phyloP scores from a whole-genome alignment of 2,113 vertebrate species.

The Hypanus sabinus region DNA sequence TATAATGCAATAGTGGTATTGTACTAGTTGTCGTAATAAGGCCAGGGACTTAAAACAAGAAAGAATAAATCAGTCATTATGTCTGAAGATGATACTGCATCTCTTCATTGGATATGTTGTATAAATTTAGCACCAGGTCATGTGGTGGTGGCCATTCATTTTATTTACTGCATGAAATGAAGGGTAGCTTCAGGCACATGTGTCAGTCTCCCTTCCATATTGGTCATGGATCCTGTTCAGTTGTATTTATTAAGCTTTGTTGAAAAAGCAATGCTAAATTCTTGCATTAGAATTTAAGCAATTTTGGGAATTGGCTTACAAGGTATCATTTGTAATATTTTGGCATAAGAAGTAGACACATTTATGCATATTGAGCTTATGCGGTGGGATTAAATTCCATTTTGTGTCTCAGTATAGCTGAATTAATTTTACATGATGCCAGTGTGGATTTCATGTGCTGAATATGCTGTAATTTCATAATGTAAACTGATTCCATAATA shows the following conservation, averaged over 20 bases:
- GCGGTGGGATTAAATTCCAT: neutral
- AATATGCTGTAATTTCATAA: too few species aligned
- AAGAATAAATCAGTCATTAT: neutral
- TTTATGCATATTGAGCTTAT: neutral
- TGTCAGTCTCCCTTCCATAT: neutral
- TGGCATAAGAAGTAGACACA: neutral
- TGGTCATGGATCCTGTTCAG: neutral
- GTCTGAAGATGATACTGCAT: neutral
- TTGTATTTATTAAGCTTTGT: neutral
- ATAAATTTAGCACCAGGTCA: too few species aligned
- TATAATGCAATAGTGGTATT: neutral
- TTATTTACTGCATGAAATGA: neutral
- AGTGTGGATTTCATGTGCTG: too few species aligned
- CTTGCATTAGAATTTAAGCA: neutral
- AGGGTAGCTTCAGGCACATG: neutral
- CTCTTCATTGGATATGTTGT: neutral
- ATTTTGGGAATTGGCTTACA: neutral
- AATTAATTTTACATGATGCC: too few species aligned
- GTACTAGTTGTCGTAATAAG: neutral
- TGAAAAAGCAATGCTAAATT: neutral
- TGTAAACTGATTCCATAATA: too few species aligned
- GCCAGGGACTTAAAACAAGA: neutral
- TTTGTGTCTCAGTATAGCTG: too few species aligned
- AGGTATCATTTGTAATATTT: neutral
- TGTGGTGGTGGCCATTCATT: too few species aligned